Conservation (phyloP, 1,140 invertebrate species). For the Microplitis mediator region DNA sequence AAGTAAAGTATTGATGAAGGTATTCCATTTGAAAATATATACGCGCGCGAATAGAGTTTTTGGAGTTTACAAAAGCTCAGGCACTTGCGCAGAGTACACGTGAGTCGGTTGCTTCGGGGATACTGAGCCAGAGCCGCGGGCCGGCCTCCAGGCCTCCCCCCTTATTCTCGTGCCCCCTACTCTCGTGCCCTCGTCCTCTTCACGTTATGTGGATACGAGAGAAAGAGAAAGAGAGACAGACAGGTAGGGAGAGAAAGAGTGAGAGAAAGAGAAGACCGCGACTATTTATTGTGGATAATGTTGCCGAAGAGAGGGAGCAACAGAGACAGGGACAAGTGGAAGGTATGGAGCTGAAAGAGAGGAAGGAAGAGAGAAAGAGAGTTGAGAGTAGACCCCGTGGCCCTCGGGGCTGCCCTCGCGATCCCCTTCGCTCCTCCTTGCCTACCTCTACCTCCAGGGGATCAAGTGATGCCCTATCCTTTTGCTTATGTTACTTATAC, state of each 20-base stretch:
- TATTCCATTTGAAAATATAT: background rate
- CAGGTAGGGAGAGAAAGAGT: background rate
- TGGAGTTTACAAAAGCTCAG: slow-evolving; percentile 25
- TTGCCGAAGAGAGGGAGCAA: background rate
- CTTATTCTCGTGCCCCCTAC: slow-evolving; percentile 33
- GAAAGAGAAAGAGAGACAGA: slow-evolving; percentile 14
- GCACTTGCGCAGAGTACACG: slow-evolving; percentile 46
- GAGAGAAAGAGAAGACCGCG: background rate
- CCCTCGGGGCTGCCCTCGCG: background rate
- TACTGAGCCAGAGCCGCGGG: slow-evolving; percentile 60
- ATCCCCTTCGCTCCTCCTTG: background rate
- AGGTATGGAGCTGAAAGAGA: background rate
- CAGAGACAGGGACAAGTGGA: background rate
- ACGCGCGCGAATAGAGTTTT: slow-evolving; percentile 7
- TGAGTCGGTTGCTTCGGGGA: slow-evolving; percentile 60
- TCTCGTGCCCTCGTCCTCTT: slow-evolving; percentile 27
- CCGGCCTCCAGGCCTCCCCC: slow-evolving; percentile 62
- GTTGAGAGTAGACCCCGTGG: slow-evolving; percentile 5
- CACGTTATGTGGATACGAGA: background rate
- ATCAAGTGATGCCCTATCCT: slow-evolving; percentile 19
- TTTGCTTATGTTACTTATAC: background rate
- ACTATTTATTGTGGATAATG: background rate
- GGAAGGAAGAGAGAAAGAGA: background rate
- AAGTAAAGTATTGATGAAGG: background rate
- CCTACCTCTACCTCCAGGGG: background rate